Evolutionary conservation across 2,797 vertebrate species (phyloP), one percentile per base, ranked within the genome.

Genomic region (Sebastes miniatus): DNA sequence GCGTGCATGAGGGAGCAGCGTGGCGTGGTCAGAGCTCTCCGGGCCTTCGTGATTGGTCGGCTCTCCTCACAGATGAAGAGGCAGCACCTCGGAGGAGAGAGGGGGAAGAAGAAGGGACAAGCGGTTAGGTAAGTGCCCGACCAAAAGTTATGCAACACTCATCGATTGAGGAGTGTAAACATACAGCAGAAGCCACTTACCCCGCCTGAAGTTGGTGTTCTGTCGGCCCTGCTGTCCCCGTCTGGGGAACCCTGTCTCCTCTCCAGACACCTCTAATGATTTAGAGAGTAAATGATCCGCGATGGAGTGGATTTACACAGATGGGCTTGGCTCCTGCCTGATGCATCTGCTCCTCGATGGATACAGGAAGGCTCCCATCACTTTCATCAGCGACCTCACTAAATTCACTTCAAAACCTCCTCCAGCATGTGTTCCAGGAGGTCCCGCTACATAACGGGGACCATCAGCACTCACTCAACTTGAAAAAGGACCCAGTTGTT

Each of bases 121-220:
- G 76, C 11, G 29, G 88, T 90, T 87, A 87, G 90, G 76, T 91
- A 90, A 94, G 86, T 72, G 80, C 76, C 81, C 20, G 24, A 80
- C 83, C 77, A 67, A 83, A 87, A 84, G 87, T 94, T 93, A 93
- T 79, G 88, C 81, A 94, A 92, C 87, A 52, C 57, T 58, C 73
- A 93, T 94, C 83, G 90, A 94, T 89, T 72, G 83, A 77, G 69
- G 77, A 79, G 77, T 77, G 84, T 83, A 90, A 91, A 90, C 83
- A 87, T 90, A 92, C 91, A 93, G 79, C 85, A 89, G 88, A 92
- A 93, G 85, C 90, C 91, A 92, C 90, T 93, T 93, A 91, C 69
- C 74, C 83, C 22, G 78, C 56, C 84, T 88, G 83, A 83, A 86
- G 89, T 88, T 75, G 83, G 84, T 90, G 91, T 89, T 87, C 72